A percentile compares a stretch with the other conserved stretches of the same genome.
Conservation (phyloP, 2,888 invertebrate species). For the Andricus quercusramuli region DNA sequence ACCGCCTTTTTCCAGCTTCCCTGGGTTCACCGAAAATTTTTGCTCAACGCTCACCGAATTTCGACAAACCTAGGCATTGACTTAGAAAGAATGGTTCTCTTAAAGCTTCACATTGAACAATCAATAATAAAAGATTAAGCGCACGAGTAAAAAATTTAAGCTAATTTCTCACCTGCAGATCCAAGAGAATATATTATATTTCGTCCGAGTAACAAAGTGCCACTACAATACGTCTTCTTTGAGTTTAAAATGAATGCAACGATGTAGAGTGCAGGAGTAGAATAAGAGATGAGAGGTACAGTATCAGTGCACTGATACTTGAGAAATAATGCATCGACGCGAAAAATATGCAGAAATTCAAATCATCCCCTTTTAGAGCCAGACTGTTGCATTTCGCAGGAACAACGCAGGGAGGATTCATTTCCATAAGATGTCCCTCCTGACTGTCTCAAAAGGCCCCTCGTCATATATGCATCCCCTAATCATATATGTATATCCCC, state of each 20-base stretch:
- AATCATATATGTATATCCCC: constrained; percentile 35
- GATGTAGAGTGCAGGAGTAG: constrained; percentile 9
- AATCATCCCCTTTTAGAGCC: constrained; percentile 23
- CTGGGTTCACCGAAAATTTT: no score
- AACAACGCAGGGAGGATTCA: constrained; percentile 14
- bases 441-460: constrained; percentile 53
- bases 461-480: constrained; percentile 47
- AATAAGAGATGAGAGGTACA: constrained; percentile 17
- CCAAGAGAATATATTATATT: background rate
- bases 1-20: no score
- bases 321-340: constrained; percentile 37
- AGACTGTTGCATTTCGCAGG: constrained; percentile 34
- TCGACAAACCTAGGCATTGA: no score
- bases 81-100: no score
- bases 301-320: constrained; percentile 32
- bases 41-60: no score
- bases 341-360: constrained; percentile 37
- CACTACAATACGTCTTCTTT: constrained; percentile 4
- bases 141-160: background rate
- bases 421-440: constrained; percentile 40
- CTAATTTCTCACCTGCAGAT: background rate
- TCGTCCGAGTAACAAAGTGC: background rate
- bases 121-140: no score
- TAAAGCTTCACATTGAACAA: no score
- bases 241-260: background rate